A percentile compares a stretch with the other conserved stretches of the same genome.
These are phyloP conservation scores for Escarpia spicata DNA, from an alignment of 2,888 invertebrate species.

Conservation along the genomic window DNA sequence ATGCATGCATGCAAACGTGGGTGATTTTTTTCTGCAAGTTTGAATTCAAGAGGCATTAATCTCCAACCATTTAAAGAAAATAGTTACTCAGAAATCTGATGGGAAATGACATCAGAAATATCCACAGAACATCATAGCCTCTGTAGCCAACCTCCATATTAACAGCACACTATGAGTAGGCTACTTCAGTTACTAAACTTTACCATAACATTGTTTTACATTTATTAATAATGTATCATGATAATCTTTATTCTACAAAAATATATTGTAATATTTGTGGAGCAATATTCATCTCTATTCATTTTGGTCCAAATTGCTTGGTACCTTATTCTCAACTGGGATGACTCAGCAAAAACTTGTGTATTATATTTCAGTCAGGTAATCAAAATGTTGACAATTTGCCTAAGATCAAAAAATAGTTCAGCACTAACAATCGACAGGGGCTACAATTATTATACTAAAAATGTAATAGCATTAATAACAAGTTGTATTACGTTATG, in stretches of 20 bases:
- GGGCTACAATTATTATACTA: not conserved
- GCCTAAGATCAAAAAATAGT: not conserved
- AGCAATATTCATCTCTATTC: not conserved
- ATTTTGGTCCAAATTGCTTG: not conserved
- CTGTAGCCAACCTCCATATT: not conserved
- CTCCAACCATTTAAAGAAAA: not conserved
- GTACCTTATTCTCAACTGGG: not conserved
- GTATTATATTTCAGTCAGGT: not conserved
- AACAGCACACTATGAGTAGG: no score
- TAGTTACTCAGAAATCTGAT: not conserved
- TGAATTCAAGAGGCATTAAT: not conserved
- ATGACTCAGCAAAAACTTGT: not conserved
- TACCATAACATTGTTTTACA: no score
- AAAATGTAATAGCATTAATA: not conserved
- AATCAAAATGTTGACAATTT: not conserved
- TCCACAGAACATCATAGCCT: not conserved
- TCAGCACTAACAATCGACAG: not conserved
- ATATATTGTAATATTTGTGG: not conserved
- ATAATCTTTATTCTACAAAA: not conserved
- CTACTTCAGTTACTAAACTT: no score
- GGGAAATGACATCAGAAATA: not conserved
- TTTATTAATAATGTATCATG: no score
- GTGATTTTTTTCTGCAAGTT: not conserved
- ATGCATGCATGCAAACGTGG: not conserved
- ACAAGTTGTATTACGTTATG: not conserved